phyloP scores from a whole-genome alignment of 1,140 invertebrate species.

The Pseudachorutes palmiensis region DNA sequence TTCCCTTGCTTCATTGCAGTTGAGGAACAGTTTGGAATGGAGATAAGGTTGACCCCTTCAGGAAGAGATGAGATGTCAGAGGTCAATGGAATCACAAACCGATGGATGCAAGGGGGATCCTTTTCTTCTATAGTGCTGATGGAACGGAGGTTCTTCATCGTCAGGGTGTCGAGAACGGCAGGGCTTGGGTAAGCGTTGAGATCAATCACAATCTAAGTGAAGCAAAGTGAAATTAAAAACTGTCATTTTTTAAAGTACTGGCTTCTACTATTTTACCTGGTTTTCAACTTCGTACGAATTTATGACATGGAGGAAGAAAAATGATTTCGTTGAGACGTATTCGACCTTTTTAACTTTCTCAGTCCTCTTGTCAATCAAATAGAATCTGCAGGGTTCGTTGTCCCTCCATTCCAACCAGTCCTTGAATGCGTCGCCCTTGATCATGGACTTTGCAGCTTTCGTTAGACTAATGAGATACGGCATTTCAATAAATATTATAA shows the following conservation, averaged over 20 bases:
- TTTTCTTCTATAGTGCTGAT: conserved; percentile 37
- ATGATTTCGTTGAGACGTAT: conserved; percentile 43
- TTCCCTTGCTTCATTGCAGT: conserved; percentile 35
- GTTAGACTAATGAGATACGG: conserved; percentile 38
- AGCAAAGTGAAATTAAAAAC: conserved; percentile 25
- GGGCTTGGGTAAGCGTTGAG: conserved; percentile 43
- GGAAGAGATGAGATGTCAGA: conserved; percentile 22
- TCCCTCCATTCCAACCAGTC: conserved; percentile 48
- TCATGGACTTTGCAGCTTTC: conserved; percentile 8
- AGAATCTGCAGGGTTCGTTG: conserved; percentile 43
- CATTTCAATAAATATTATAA: conserved; percentile 49
- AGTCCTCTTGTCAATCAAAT: conserved; percentile 45
- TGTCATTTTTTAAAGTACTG: background rate
- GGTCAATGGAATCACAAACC: conserved; percentile 41
- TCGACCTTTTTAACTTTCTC: conserved; percentile 43
- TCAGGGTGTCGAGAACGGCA: conserved; percentile 43
- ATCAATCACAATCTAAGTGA: conserved; percentile 40
- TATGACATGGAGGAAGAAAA: conserved; percentile 51
- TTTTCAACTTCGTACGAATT: conserved; percentile 50
- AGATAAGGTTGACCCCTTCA: conserved; percentile 22
- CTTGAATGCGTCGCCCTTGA: conserved; percentile 39
- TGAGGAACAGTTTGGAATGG: conserved; percentile 1
- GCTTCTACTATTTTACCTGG: conserved; percentile 7
- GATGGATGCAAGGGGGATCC: conserved; percentile 37
- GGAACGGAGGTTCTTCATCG: conserved; percentile 40